Base-by-base conservation (phyloP, 2,888 invertebrate genomes). In the Lasioglossum villosulum region DNA sequence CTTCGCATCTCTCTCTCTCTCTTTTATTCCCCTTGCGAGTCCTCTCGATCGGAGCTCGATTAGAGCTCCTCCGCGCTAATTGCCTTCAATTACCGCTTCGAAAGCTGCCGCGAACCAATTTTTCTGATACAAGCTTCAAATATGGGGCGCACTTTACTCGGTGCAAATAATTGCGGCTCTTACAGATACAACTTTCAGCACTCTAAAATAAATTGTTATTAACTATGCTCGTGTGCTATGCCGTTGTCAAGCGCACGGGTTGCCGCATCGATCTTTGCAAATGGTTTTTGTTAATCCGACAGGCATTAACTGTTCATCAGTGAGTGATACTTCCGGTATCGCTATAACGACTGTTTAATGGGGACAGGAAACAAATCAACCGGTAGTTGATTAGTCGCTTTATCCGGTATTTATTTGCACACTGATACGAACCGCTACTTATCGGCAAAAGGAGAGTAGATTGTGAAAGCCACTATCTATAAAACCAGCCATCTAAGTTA, bases 31-130 rank as follows among this genome's bases (percentile, higher is more conserved):
- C 23, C 42, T 27, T 10, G 39, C 73, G 6, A 78, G 30, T 42
- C 52, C 63, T n/a, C 76, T 39, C 76, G 48, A 37, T 45, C 27
- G 48, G 10, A 34, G 68, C 68, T 37, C 68, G 76, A 77, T 77
- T 77, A 77, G 37, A 68, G 37, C 48, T 68, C 37, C 45, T 68
- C 37, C n/a, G 12, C 45, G 68, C n/a, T 37, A 77, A 68, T 77
- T 68, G 37, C 68, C 37, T 68, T 37, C 76, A 48, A 77, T 77
- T 68, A 68, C 52, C 66, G 48, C 45, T 42, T 45, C 16, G 66
- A 66, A 16, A 76, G 34, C n/a, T n/a, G 23, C 34, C 12, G 16
- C 27, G 48, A 48, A 48, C 37, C n/a, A 68, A 27, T 68, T 59
- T 27, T 59, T 30, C 59, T 59, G 59, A 59, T 59, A 59, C 59